Base-by-base conservation (phyloP, 2,797 vertebrate genomes). In the Cyclura pinguis region DNA sequence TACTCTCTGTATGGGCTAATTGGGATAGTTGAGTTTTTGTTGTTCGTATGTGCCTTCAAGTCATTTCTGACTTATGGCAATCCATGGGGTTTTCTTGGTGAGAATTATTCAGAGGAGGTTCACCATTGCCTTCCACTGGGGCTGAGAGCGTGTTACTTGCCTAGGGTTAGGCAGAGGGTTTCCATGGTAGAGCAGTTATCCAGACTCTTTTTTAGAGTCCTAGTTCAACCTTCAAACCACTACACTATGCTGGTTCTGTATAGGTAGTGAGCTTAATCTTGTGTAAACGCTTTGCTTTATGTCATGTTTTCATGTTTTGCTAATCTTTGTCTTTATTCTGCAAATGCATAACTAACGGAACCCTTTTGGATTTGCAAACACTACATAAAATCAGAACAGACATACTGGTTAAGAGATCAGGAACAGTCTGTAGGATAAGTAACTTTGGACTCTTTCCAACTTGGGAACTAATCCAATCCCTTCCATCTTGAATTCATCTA, bases 221-320 rank as follows among this genome's bases (percentile, higher is more conserved):
- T 59, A 59, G 59, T 59, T 29, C 67, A 69, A 32, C 29, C 67
- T 10, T 29, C 24, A 27, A 67, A 29, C 64, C 27, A 10, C 64
- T 67, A 9, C 32, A 29, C 29, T 32, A 12, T 67, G 24, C 22
- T 67, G 27, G 1, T 29, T 69, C 10, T 69, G 2, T 69, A 3
- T 32, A 16, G 38, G 47, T 50, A 72, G 84, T 57, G 88, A 88
- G 85, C 80, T 93, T 91, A 80, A 57, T 82, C 69, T 92, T 93
- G 94, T 92, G 42, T 90, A 86, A 93, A 88, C 62, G 92, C 89
- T 93, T 94, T 83, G 73, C 90, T 88, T 88, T 96, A 92, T 87
- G 85, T n/a, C 0, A 22, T 86, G 82, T 74, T 77, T 86, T n/a
- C 0, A 22, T 86, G 84, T 74, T 77, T 96, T 93, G 90, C 4